Percentiles rank a stretch among this genome's conserved stretches.
Evolutionary conservation across 1,140 invertebrate genomes (phyloP).

Genomic region (Drosophila santomea): DNA sequence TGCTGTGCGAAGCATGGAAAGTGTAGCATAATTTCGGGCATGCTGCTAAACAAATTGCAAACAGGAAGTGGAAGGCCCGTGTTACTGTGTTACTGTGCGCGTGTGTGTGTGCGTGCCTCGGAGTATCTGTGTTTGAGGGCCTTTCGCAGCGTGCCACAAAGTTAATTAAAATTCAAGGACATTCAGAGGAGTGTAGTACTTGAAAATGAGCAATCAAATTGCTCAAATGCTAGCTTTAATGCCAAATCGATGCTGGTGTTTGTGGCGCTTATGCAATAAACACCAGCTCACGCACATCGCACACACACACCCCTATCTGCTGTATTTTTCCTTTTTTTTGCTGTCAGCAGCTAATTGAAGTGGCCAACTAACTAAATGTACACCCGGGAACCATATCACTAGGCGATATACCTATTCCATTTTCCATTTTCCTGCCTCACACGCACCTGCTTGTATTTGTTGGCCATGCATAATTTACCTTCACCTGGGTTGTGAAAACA

Average conservation of each 20-base stretch:
- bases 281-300: constrained; percentile 25
- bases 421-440: constrained; percentile 17
- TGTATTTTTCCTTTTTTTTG: not conserved
- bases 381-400: constrained; percentile 52
- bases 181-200: constrained; percentile 13
- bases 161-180: constrained; percentile 79
- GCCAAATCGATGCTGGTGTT: constrained; percentile 34
- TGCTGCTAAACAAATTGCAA: constrained; percentile 57
- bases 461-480: constrained; percentile 30
- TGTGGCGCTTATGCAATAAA: constrained; percentile 62
- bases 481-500: constrained; percentile 62
- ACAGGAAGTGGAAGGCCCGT: constrained; percentile 47
- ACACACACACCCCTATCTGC: constrained; percentile 1
- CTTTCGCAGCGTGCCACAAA: constrained; percentile 43
- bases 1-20: constrained; percentile 47
- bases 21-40: constrained; percentile 73
- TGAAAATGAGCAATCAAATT: not conserved
- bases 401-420: too few relatives aligned
- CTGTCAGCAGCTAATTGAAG: constrained; percentile 58
- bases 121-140: constrained; percentile 12
- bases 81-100: not conserved
- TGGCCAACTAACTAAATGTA: constrained; percentile 66
- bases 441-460: constrained; percentile 36
- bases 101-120: not conserved
- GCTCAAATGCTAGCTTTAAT: constrained; percentile 13